These are phyloP conservation scores for Gonatopus flavifemur DNA, from an alignment of 1,140 invertebrate genomes.

Conservation along the genomic window DNA sequence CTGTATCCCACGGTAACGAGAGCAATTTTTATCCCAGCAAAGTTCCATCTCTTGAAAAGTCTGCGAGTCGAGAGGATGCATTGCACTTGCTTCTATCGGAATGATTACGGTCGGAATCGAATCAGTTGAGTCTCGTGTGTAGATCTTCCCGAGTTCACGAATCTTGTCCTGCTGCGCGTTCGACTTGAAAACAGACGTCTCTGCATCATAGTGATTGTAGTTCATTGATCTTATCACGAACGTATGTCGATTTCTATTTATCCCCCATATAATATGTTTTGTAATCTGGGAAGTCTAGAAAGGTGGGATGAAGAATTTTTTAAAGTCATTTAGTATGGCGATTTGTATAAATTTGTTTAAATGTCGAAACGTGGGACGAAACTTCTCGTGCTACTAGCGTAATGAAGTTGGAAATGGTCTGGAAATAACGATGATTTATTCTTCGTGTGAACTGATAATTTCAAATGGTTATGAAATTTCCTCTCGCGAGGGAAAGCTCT, in stretches of 20 bases:
- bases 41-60: conserved; percentile 6
- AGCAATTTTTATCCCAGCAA: conserved; percentile 21
- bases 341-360: too few relatives aligned
- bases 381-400: too few relatives aligned
- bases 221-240: conserved; percentile 5
- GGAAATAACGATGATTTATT: too few relatives aligned
- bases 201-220: background rate
- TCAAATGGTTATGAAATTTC: too few relatives aligned
- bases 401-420: too few relatives aligned
- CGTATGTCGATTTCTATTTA: background rate
- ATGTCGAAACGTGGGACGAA: too few relatives aligned
- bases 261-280: too few relatives aligned
- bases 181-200: background rate
- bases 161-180: background rate
- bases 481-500: too few relatives aligned
- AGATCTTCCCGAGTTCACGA: background rate
- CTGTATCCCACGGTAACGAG: conserved; percentile 6
- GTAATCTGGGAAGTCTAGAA: too few relatives aligned
- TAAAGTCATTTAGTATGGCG: too few relatives aligned
- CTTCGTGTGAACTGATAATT: too few relatives aligned
- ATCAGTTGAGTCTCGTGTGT: background rate
- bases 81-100: background rate
- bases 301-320: too few relatives aligned
- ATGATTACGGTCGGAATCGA: background rate
- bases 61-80: background rate